Base-by-base conservation (phyloP, 2,113 vertebrate species). In the Pholis gunnellus region DNA sequence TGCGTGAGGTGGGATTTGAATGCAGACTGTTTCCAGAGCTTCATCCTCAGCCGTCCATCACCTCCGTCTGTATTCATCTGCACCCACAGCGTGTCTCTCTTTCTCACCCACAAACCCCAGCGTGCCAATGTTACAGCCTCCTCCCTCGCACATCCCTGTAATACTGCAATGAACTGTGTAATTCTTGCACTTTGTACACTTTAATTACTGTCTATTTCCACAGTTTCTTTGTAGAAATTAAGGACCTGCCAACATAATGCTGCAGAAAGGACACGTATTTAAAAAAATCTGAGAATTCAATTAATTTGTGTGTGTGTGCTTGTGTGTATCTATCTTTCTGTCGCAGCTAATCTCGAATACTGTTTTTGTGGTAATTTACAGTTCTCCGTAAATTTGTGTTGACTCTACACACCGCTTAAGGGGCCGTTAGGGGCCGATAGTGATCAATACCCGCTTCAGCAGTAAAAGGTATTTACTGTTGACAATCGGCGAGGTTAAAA, bases 1-100 rank as follows among this genome's bases (percentile, higher is more conserved):
- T 31, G 46, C 38, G 61, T 11, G 54, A 82, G 54, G 59, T 36
- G 52, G 66, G 74, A 82, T 66, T 57, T 52, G 61, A 78, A 78
- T 50, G 8, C 59, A 67, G 13, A 56, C 27, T 9, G 13, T 63
- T 80, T 48, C 50, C 52, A 50, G 25, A 52, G 64, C 50, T 77
- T 48, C 50, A 52, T 14, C 25, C 50, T 31, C 27, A 61, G 20
- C 27, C 71, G 29, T 75, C 70, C 77, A 14, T 78, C 64, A 27
- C 44, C 52, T 40, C 29, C 20, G 52, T 78, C 9, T n/a, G n/a
- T n/a, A 7, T 34, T 64, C 29, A 48, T 40, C n/a, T 1, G 31
- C 15, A 34, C 31, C 36, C 17, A 14, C n/a, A 46, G 34, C 44
- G 4, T 9, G 10, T 48, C 46, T 67, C 20, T 50, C 1, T 60